Percentiles rank a stretch among this genome's conserved stretches.
These are phyloP conservation scores for Falco concolor DNA, from an alignment of 2,797 vertebrate species.

Conservation along the genomic window DNA sequence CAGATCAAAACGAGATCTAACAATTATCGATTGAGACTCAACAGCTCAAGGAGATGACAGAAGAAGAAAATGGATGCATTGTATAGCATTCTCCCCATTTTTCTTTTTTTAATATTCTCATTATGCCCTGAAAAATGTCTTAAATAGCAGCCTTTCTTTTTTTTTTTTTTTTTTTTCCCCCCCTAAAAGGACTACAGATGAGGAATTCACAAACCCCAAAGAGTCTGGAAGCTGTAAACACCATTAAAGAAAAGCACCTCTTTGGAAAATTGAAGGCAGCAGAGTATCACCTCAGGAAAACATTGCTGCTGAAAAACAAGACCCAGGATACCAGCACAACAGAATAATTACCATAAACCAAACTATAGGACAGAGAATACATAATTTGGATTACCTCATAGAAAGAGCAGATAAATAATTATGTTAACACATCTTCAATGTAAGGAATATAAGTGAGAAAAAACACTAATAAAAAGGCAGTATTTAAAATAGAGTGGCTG, in stretches of 20 bases:
- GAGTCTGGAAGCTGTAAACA: background rate
- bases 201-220: background rate
- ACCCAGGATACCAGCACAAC: background rate
- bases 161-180: too few species aligned
- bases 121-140: background rate
- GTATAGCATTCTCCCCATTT: background rate
- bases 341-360: background rate
- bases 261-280: background rate
- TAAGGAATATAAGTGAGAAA: background rate
- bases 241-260: background rate
- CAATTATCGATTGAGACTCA: background rate
- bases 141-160: background rate
- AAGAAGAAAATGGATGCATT: background rate
- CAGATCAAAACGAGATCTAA: background rate
- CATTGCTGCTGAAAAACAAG: background rate
- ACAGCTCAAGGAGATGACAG: background rate
- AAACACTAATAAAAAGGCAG: constrained; percentile 33
- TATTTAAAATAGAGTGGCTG: constrained; percentile 4
- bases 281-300: background rate
- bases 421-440: background rate
- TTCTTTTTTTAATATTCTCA: background rate
- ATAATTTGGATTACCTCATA: background rate
- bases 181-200: background rate
- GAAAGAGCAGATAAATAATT: background rate
- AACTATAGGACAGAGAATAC: background rate